Evolutionary conservation across 2,888 invertebrate species (phyloP), one percentile per base, ranked within the genome.

Genomic region (Noctua janthina): DNA sequence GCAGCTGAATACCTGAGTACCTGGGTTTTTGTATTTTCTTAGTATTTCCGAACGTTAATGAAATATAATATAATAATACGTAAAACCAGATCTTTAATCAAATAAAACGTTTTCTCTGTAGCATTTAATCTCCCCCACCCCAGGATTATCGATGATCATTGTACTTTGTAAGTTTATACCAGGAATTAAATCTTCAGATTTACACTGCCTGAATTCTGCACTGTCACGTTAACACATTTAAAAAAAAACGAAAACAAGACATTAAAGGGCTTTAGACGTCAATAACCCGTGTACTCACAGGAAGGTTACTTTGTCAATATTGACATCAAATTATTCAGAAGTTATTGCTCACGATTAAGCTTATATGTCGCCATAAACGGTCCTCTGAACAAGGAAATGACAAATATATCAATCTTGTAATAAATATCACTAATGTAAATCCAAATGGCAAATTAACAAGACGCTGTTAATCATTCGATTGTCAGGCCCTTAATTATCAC

Each of bases 401-500:
- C 43, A 73, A 78, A 86, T 79, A 83, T 82, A 83, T 82, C 54
- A 88, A 83, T 82, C 68, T 67, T 59, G 10, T 54, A 81, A 39
- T 56, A 77, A 69, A 80, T 80, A 80, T 17, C 17, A 54, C 59
- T 56, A 71, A 70, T 64, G 68, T 68, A 67, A 69, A 84, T 86
- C 78, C 86, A 77, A 87, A 87, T 83, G 72, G 71, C 84, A 85
- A 87, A 89, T 86, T 82, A 88, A 85, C 74, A 43, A 69, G 81
- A 56, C 43, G 70, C n/a, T 64, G 73, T 87, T 83, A 87, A 89
- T 86, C 80, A 86, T 79, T 20, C 29, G n/a, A 76, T 84, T 71
- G 64, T 82, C 67, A 51, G 74, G 76, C 87, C 89, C 87, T 85
- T 87, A 86, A 79, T 84, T 79, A 87, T 85, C 54, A 69, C 78